phyloP scores from a whole-genome alignment of 30 jellyfish, hydroid and myxozoan genomes.

The Rhopilema esculentum region DNA sequence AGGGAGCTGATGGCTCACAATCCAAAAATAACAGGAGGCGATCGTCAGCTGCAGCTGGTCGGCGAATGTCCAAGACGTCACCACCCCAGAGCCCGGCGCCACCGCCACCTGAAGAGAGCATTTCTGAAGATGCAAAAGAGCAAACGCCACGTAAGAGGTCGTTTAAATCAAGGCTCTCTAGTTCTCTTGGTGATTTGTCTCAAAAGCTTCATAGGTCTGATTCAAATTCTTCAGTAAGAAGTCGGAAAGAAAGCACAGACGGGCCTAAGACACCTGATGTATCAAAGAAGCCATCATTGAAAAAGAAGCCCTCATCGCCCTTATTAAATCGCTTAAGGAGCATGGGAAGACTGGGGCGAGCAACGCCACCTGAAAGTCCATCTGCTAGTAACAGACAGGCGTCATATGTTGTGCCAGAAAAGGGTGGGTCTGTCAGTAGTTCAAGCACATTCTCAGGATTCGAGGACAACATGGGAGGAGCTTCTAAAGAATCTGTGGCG shows the following conservation, averaged over 20 bases:
- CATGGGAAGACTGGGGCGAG: slow-evolving; percentile 4
- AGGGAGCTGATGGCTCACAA: slow-evolving; percentile 3
- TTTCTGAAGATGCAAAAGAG: slow-evolving; percentile 5
- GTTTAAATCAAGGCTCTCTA: slow-evolving; percentile 15
- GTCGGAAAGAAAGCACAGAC: slow-evolving; percentile 20
- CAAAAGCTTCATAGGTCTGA: slow-evolving; percentile 30
- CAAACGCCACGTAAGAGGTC: slow-evolving; percentile 18
- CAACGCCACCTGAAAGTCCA: slow-evolving; percentile 30
- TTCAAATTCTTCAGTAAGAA: slow-evolving; percentile 10
- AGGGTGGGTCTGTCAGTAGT: slow-evolving; percentile 56
- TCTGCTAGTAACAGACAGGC: slow-evolving; percentile 20
- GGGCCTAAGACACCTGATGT: slow-evolving; percentile 9
- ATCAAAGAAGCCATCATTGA: slow-evolving; percentile 37
- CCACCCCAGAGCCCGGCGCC: slow-evolving; percentile 84
- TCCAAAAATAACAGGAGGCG: slow-evolving; percentile 58
- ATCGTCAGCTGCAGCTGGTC: slow-evolving; percentile 36
- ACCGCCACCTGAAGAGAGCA: slow-evolving; percentile 59
- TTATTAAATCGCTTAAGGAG: slow-evolving; percentile 21
- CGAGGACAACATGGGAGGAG: slow-evolving; percentile 39
- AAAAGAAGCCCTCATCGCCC: slow-evolving; percentile 47
- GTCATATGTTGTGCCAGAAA: slow-evolving; percentile 1
- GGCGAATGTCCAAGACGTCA: slow-evolving; percentile 55
- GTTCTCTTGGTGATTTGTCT: slow-evolving; percentile 19
- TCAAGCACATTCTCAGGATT: slow-evolving; percentile 57
- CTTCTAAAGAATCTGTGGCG: slow-evolving; percentile 46